Evolutionary conservation across 2,797 vertebrate species (phyloP).

Genomic region (Pangasius larnaudii): DNA sequence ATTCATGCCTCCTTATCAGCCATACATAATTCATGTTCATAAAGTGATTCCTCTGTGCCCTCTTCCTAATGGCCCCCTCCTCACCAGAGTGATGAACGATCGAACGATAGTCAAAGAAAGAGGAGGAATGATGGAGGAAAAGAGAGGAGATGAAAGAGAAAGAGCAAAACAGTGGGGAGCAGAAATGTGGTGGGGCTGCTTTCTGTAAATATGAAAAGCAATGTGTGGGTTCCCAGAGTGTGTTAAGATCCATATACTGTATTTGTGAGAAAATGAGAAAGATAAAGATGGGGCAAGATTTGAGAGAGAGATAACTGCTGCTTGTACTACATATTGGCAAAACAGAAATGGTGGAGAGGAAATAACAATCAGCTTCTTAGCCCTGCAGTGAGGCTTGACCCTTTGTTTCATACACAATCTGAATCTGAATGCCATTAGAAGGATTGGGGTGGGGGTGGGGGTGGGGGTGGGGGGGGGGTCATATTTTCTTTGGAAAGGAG

Average conservation of each 20-base stretch:
- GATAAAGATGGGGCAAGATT: background rate
- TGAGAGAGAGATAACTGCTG: slow-evolving; percentile 5
- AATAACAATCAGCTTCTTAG: slow-evolving; percentile 5
- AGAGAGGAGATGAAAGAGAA: slow-evolving; percentile 7
- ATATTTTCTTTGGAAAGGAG: slow-evolving; percentile 7
- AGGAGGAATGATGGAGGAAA: slow-evolving; percentile 44
- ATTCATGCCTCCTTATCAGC: slow-evolving; percentile 66
- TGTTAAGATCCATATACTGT: background rate
- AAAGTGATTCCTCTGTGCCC: slow-evolving; percentile 72
- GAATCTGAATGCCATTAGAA: background rate
- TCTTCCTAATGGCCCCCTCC: slow-evolving; percentile 69
- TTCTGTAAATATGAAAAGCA: background rate
- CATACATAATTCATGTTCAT: slow-evolving; percentile 81
- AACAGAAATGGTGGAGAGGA: slow-evolving; percentile 3
- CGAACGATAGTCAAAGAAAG: slow-evolving; percentile 34
- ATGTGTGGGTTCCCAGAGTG: background rate
- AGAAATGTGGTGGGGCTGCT: background rate
- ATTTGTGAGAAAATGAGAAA: background rate
- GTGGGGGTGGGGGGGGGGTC: background rate
- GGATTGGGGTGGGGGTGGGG: no score
- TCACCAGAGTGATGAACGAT: slow-evolving; percentile 52
- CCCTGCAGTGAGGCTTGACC: slow-evolving; percentile 3
- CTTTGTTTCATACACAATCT: slow-evolving; percentile 30
- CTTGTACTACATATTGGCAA: background rate
- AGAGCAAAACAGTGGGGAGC: background rate